Evolutionary conservation across 1,140 invertebrate genomes (phyloP).

Genomic region (Limonius californicus): DNA sequence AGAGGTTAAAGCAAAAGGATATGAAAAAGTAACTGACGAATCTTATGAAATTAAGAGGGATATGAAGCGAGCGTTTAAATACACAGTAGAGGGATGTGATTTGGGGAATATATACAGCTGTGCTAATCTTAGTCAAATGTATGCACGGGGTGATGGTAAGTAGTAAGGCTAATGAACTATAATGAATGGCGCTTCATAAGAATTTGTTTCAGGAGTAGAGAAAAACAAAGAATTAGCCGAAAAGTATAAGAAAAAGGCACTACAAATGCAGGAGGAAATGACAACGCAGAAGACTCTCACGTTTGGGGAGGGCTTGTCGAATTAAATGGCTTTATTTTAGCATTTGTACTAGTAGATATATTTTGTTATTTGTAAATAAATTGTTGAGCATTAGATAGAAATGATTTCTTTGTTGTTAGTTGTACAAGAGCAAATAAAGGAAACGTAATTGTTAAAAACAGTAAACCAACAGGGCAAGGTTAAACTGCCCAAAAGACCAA

Average conservation of each 20-base stretch:
- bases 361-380: too few relatives aligned
- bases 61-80: slow-evolving; percentile 70
- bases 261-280: slow-evolving; percentile 64
- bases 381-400: too few relatives aligned
- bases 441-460: too few relatives aligned
- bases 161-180: too few relatives aligned
- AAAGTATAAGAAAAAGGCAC: slow-evolving; percentile 65
- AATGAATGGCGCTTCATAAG: too few relatives aligned
- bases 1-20: slow-evolving; percentile 36
- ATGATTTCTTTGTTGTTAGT: too few relatives aligned
- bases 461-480: too few relatives aligned
- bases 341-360: too few relatives aligned
- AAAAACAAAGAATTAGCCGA: slow-evolving; percentile 68
- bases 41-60: slow-evolving; percentile 64
- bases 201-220: slow-evolving; percentile 52
- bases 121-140: slow-evolving; percentile 82
- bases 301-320: slow-evolving; percentile 67
- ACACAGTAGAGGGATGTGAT: slow-evolving; percentile 73
- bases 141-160: slow-evolving; percentile 61
- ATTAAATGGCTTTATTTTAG: too few relatives aligned
- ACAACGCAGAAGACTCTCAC: slow-evolving; percentile 56
- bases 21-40: slow-evolving; percentile 22
- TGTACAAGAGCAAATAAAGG: too few relatives aligned
- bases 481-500: too few relatives aligned
- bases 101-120: slow-evolving; percentile 79